Conservation (phyloP, 2,888 invertebrate genomes). For the Lathronympha strigana region DNA sequence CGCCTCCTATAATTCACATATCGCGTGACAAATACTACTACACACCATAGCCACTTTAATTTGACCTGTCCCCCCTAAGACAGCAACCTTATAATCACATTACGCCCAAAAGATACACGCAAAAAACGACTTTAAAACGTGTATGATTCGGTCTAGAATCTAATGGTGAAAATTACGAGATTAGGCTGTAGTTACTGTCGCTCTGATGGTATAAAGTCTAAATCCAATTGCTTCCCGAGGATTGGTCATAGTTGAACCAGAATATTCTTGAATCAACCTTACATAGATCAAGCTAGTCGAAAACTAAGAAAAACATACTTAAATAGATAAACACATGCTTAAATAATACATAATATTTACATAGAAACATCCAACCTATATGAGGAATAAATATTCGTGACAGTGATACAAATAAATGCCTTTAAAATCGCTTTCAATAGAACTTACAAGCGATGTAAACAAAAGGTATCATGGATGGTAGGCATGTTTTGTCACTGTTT, state of each 20-base stretch:
- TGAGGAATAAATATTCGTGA: too few relatives aligned
- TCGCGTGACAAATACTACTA: constrained; percentile 65
- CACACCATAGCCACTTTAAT: constrained; percentile 42
- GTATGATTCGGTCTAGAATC: background rate
- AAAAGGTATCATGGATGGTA: too few relatives aligned
- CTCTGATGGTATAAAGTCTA: background rate
- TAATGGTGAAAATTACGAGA: background rate
- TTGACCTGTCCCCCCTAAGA: constrained; percentile 44
- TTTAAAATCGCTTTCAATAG: too few relatives aligned
- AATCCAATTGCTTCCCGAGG: background rate
- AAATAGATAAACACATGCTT: too few relatives aligned
- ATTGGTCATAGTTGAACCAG: background rate
- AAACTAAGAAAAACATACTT: too few relatives aligned
- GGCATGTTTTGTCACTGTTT: too few relatives aligned
- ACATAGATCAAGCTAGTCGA: too few relatives aligned
- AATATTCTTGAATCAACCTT: too few relatives aligned
- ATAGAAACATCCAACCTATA: too few relatives aligned
- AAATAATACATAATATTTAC: too few relatives aligned
- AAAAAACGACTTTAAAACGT: background rate
- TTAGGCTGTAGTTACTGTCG: background rate
- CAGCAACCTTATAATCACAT: background rate
- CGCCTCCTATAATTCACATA: constrained; percentile 72
- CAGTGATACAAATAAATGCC: too few relatives aligned
- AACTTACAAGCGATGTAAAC: too few relatives aligned
- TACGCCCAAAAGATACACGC: background rate